Evolutionary conservation across 2,113 vertebrate genomes (phyloP), one percentile per base, ranked within the genome.

Genomic region (Scomber scombrus): DNA sequence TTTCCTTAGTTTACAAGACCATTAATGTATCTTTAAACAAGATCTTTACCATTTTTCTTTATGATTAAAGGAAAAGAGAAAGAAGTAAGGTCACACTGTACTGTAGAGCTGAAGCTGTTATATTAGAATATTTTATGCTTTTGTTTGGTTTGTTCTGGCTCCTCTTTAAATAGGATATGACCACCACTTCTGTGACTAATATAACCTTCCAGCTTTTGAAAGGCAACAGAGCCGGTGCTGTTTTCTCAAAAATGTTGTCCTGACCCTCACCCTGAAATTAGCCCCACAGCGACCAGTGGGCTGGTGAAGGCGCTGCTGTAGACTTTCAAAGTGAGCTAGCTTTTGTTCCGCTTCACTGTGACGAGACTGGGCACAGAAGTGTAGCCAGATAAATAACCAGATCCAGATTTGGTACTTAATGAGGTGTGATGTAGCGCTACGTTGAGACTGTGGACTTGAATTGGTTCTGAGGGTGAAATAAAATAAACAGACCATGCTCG

Each of bases 371-470:
- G 56, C 66, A 46, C 50, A 67, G 51, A 64, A 69, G 61, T 78
- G 69, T 15, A 60, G 78, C 65, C 80, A 63, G 84, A 81, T 56
- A 54, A 71, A 71, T 8, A 75, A 55, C 52, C 82, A 61, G 45
- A 85, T 83, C 78, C 73, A 83, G 75, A 87, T 90, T 87, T 74
- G 71, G 49, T 54, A 55, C 58, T 43, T 84, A 89, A 91, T 90
- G 85, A 84, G 85, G 84, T 87, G 81, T 89, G 88, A 80, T 81
- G 79, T 21, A 63, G 71, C 18, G 6, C 67, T 43, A 78, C 11
- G 18, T 61, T 15, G 12, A 56, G 67, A 71, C 64, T 21, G 68
- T 3, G 57, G 70, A 75, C 76, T 52, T 40, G 76, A 76, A 87
- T 52, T 63, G 65, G 54, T 58, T 82, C 71, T 74, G 70, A 66